phyloP scores from a whole-genome alignment of 2,888 invertebrate genomes.

The Tricholauxania praeusta region DNA sequence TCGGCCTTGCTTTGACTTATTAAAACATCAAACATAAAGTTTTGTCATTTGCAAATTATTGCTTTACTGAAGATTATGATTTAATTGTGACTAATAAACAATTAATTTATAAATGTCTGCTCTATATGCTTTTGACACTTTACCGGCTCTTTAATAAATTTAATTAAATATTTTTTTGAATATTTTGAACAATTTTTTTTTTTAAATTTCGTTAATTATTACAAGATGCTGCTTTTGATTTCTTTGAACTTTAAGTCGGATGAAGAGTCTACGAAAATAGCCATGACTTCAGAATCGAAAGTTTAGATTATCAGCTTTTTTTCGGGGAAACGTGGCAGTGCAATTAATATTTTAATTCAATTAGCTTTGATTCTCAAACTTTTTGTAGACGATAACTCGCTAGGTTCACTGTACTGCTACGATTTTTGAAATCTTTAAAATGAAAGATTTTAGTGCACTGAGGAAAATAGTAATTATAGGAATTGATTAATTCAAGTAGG shows the following conservation, averaged over 20 bases:
- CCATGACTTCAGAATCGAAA: background rate
- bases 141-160: background rate
- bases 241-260: background rate
- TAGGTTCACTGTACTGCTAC: no score
- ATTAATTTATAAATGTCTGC: background rate
- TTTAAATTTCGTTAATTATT: background rate
- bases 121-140: background rate
- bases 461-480: no score
- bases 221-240: background rate
- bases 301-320: background rate
- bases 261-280: background rate
- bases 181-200: background rate
- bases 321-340: no score
- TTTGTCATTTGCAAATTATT: no score
- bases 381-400: no score
- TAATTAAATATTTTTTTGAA: background rate
- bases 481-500: no score
- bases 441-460: no score
- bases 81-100: slow-evolving; percentile 17
- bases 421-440: no score
- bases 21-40: slow-evolving; percentile 15
- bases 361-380: no score
- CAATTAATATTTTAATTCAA: no score
- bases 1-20: slow-evolving; percentile 22
- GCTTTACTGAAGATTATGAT: background rate